A percentile compares a stretch with the other conserved stretches of the same genome.
These are phyloP conservation scores for Drosophila bocqueti DNA, from an alignment of 1,140 invertebrate genomes.

Conservation along the genomic window DNA sequence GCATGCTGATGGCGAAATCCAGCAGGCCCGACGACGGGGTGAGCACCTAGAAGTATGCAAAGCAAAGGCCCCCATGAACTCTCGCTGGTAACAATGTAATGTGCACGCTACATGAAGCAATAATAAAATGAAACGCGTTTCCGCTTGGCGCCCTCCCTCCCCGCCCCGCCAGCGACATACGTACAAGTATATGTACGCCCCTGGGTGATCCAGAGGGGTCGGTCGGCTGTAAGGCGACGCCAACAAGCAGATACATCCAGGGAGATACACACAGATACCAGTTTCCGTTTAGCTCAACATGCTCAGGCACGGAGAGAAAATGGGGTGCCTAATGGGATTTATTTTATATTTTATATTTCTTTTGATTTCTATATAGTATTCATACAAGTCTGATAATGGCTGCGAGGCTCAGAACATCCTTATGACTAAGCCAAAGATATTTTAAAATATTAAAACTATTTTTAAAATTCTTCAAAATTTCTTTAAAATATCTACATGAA, in stretches of 20 bases:
- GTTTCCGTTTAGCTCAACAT: slow-evolving; percentile 64
- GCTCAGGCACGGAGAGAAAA: slow-evolving; percentile 20
- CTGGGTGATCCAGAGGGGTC: slow-evolving; percentile 1
- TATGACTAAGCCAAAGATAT: neutral
- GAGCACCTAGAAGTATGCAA: slow-evolving; percentile 87
- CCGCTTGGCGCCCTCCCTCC: slow-evolving; percentile 58
- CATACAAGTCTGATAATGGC: too few species aligned
- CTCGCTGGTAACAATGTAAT: slow-evolving; percentile 73
- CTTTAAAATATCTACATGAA: neutral
- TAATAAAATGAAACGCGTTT: slow-evolving; percentile 83
- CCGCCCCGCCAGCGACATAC: slow-evolving; percentile 36
- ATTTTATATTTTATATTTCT: neutral
- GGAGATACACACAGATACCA: slow-evolving; percentile 64
- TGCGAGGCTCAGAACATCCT: neutral
- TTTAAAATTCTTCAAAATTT: neutral
- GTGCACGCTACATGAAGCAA: slow-evolving; percentile 82
- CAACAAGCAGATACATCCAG: slow-evolving; percentile 60
- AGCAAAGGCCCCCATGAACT: slow-evolving; percentile 33
- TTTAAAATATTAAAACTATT: neutral
- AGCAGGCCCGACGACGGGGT: slow-evolving; percentile 92
- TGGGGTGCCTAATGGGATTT: too few species aligned
- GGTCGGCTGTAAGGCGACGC: slow-evolving; percentile 26
- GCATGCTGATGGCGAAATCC: slow-evolving; percentile 96
- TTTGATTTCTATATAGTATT: too few species aligned
- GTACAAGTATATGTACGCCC: slow-evolving; percentile 20